Conservation (phyloP, 2,888 invertebrate genomes). For the Andrena fulva region DNA sequence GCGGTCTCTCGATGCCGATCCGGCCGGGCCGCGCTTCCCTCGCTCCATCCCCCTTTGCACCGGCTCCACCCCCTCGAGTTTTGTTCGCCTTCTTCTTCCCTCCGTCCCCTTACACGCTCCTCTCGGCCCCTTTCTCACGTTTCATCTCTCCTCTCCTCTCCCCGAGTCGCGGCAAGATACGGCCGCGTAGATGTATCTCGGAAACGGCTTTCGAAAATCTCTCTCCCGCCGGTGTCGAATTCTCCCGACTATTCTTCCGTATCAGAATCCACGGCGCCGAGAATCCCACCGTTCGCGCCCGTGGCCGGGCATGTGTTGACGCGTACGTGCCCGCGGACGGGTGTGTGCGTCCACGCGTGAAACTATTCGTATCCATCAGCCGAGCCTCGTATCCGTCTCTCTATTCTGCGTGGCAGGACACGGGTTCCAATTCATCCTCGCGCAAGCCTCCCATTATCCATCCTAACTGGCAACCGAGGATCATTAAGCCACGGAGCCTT, state of each 20-base stretch:
- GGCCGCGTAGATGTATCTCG: conserved; percentile 52
- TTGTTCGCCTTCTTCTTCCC: conserved; percentile 53
- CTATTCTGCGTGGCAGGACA: conserved; percentile 64
- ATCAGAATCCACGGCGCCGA: conserved; percentile 28
- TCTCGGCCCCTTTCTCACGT: conserved; percentile 38
- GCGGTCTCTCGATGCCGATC: conserved; percentile 49
- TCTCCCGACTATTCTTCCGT: conserved; percentile 40
- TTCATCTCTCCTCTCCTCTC: conserved; percentile 22
- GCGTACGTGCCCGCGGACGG: conserved; percentile 10
- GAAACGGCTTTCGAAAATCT: conserved; percentile 77
- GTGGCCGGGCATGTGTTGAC: conserved; percentile 23
- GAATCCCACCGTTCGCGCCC: conserved; percentile 9
- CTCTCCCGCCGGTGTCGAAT: not conserved
- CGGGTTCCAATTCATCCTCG: conserved; percentile 72
- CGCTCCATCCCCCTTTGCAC: conserved; percentile 66
- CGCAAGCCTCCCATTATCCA: conserved; percentile 69
- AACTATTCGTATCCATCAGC: conserved; percentile 49
- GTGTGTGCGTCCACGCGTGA: conserved; percentile 39
- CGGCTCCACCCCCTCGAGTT: conserved; percentile 77
- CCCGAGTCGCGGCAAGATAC: conserved; percentile 60
- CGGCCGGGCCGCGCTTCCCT: conserved; percentile 45
- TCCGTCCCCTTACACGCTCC: conserved; percentile 33
- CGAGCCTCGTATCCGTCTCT: conserved; percentile 38
- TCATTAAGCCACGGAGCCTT: conserved; percentile 70
- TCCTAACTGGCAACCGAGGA: conserved; percentile 70